Conservation (phyloP, 2,797 vertebrate genomes). For the Tinamus major region DNA sequence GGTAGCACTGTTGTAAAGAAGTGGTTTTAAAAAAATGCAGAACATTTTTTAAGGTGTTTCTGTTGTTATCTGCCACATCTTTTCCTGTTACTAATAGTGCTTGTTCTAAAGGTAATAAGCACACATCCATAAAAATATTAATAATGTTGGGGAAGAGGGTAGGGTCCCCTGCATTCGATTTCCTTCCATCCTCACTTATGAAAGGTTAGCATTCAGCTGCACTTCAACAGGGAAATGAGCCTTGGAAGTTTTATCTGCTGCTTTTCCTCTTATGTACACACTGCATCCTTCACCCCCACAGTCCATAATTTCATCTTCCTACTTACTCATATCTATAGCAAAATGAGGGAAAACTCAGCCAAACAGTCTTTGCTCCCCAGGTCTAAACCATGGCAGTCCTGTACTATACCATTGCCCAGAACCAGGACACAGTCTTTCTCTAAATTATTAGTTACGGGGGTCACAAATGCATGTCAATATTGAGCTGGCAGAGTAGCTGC, state of each 20-base stretch:
- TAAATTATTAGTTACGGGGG: background rate
- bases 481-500: background rate
- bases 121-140: background rate
- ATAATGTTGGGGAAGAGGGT: background rate
- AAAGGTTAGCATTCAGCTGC: background rate
- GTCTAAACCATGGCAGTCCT: background rate
- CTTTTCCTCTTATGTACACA: background rate
- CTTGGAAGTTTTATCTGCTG: background rate
- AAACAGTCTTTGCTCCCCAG: background rate
- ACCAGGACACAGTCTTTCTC: background rate
- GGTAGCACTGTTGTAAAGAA: background rate
- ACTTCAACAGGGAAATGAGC: background rate
- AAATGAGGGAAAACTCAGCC: background rate
- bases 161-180: background rate
- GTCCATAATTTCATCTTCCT: background rate
- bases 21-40: background rate
- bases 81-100: background rate
- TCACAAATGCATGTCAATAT: background rate
- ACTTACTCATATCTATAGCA: background rate
- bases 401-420: background rate
- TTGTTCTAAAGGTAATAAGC: background rate
- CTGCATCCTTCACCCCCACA: rapidly evolving
- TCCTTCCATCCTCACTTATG: background rate
- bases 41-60: background rate
- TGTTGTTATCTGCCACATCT: background rate